Evolutionary conservation across 2,113 vertebrate genomes (phyloP), one percentile per base, ranked within the genome.

Genomic region (Silurus asotus): DNA sequence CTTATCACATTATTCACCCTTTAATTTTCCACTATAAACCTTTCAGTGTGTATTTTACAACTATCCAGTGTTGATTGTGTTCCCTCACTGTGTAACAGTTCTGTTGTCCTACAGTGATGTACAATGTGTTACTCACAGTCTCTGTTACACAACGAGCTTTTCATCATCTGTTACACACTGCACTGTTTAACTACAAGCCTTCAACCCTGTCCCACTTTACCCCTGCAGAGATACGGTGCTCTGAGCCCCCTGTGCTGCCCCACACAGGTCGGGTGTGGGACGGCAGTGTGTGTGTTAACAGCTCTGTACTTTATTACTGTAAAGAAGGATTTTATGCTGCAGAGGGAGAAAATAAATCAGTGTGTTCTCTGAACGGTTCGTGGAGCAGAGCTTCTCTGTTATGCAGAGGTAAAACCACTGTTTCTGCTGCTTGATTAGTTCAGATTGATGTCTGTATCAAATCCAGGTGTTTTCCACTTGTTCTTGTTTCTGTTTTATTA

Each of bases 231-330:
- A 83, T 90, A 55, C 59, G 65, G 9, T 90, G 90, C 67, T 85
- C 86, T 14, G 93, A 92, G 59, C 96, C 95, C 45, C 89, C 90
- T 11, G 13, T 49, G 25, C 77, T 96, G 90, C 92, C 92, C 49
- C 91, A 96, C 87, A 87, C 95, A 25, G 90, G 88, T 0, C 91
- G 93, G n/a, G 70, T 92, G 55, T 96, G 96, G 96, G 89, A 94
- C 70, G 94, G 94, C 88, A 92, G 90, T 72, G 94, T 91, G 69
- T 90, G 85, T 9, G 87, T 94, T 19, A 82, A 93, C 88, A 96
- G 94, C 92, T 91, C 90, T 62, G 92, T 93, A 45, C 91, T 82
- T 4, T 95, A 95, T 87, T 89, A 83, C 87, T 95, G 95, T 92
- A 89, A 93, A 84, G 78, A 37, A 80, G 93, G 93, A 87, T 95